Conservation (phyloP, 2,113 vertebrate genomes). For the Neodontobutis hainanensis region DNA sequence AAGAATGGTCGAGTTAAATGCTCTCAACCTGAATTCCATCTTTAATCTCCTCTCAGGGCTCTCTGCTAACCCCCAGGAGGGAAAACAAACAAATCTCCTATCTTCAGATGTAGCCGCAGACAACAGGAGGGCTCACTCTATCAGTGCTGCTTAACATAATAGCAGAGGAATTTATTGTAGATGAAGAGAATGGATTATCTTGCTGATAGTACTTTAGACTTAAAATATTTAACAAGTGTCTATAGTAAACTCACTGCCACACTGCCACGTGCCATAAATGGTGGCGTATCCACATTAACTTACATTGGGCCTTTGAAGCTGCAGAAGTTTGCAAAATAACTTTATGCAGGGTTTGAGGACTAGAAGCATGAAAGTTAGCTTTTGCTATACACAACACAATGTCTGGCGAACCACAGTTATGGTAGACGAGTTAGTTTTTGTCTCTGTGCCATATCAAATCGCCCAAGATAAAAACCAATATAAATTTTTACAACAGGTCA, state of each 20-base stretch:
- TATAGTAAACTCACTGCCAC: neutral
- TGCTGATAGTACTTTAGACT: neutral
- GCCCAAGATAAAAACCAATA: too few relatives aligned
- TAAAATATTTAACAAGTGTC: neutral
- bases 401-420: too few relatives aligned
- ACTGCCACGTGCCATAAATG: neutral
- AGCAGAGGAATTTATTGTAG: slow-evolving; percentile 7
- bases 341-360: too few relatives aligned
- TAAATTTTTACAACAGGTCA: too few relatives aligned
- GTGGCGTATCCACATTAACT: neutral
- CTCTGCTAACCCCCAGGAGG: slow-evolving; percentile 30
- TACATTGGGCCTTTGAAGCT: neutral
- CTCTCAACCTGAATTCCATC: slow-evolving; percentile 43
- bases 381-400: too few relatives aligned
- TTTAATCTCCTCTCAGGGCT: slow-evolving; percentile 50
- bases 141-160: slow-evolving; percentile 26
- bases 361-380: too few relatives aligned
- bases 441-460: too few relatives aligned
- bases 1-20: slow-evolving; percentile 38
- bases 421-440: too few relatives aligned
- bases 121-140: slow-evolving; percentile 41
- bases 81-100: slow-evolving; percentile 54
- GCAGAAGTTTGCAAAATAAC: neutral
- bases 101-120: slow-evolving; percentile 46
- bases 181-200: neutral